phyloP scores from a whole-genome alignment of 2,797 vertebrate species.

The Ammospiza maritima region DNA sequence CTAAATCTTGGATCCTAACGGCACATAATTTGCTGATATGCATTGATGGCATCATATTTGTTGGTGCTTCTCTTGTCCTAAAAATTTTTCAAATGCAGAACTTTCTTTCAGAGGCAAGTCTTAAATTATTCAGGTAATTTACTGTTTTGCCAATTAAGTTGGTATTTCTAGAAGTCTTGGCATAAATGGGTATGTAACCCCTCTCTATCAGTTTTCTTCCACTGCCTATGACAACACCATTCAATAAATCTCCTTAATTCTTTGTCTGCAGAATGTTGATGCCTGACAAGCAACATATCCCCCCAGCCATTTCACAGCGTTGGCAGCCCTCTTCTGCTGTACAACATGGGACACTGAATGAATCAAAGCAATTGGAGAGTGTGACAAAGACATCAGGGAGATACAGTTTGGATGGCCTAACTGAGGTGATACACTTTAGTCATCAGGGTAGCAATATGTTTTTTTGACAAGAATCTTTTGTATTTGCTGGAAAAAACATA shows the following conservation, averaged over 20 bases:
- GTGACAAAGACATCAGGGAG: neutral
- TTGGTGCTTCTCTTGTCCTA: neutral
- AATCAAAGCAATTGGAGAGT: conserved; percentile 24
- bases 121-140: neutral
- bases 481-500: neutral
- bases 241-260: neutral
- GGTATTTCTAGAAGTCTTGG: neutral
- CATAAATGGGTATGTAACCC: neutral
- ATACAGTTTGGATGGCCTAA: neutral
- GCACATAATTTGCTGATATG: neutral
- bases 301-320: neutral
- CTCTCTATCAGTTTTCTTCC: neutral
- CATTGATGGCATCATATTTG: neutral
- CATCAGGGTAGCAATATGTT: neutral
- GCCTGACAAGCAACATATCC: neutral
- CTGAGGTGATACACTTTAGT: neutral
- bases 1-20: neutral
- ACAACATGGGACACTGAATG: neutral
- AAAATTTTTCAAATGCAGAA: neutral
- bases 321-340: neutral
- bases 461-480: neutral
- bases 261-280: neutral
- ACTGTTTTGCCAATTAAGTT: neutral
- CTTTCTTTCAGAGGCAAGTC: neutral
- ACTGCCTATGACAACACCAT: neutral